These are phyloP conservation scores for Loris lydekkerianus DNA, from an alignment of 2,797 vertebrate species.

Conservation along the genomic window DNA sequence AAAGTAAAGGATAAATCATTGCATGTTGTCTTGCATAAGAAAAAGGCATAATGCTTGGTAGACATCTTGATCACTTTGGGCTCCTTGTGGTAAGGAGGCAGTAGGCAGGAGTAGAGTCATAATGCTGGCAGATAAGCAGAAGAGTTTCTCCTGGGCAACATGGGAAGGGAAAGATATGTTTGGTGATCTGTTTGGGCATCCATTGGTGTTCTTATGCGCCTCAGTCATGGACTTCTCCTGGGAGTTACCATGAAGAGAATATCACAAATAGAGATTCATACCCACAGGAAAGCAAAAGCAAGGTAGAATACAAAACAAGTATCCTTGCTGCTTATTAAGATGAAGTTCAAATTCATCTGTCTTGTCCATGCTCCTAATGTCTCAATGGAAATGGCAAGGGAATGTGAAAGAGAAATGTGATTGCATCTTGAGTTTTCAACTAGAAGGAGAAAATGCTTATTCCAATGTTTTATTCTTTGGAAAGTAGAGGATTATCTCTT, in stretches of 20 bases:
- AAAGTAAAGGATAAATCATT: neutral
- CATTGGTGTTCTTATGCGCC: neutral
- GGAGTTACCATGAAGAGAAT: neutral
- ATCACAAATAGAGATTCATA: neutral
- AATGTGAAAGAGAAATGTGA: constrained; percentile 38
- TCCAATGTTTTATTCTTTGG: constrained; percentile 47
- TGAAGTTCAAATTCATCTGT: neutral
- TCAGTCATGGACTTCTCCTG: neutral
- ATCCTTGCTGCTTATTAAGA: too few species aligned
- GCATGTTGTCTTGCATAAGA: neutral
- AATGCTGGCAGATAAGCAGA: neutral
- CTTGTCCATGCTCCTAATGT: neutral
- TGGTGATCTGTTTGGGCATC: neutral
- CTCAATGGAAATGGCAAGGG: neutral
- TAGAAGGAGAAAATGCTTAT: constrained; percentile 52
- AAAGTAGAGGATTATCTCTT: constrained; percentile 71
- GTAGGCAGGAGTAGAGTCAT: neutral
- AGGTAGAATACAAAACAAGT: too few species aligned
- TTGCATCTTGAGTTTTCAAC: constrained; percentile 51
- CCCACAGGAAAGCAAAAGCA: too few species aligned
- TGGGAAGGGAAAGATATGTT: neutral
- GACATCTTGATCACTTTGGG: neutral
- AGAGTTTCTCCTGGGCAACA: neutral
- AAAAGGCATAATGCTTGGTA: neutral
- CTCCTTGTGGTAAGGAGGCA: neutral